phyloP scores from a whole-genome alignment of 2,888 invertebrate species.

The Odontocerum albicorne region DNA sequence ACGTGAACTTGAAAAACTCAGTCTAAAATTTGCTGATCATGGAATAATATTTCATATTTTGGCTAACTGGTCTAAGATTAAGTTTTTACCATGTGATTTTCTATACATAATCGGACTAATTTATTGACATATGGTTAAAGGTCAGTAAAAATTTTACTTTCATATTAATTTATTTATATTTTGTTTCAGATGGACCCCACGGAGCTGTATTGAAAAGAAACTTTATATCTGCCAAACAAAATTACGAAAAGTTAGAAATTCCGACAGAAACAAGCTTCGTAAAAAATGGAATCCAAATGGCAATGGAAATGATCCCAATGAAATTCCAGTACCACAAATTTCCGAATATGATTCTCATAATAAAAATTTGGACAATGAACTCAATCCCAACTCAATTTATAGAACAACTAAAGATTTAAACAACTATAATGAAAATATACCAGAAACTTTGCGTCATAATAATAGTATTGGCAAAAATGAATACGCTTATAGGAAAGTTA shows the following conservation, averaged over 20 bases:
- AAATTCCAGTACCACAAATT: constrained; percentile 53
- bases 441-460: too few species aligned
- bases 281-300: constrained; percentile 56
- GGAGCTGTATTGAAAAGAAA: constrained; percentile 63
- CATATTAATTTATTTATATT: too few species aligned
- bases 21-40: too few species aligned
- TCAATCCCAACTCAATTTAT: constrained; percentile 30
- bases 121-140: too few species aligned
- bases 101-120: too few species aligned
- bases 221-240: constrained; percentile 73
- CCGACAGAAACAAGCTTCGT: constrained; percentile 51
- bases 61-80: too few species aligned
- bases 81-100: too few species aligned
- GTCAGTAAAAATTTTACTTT: too few species aligned
- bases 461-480: constrained; percentile 12
- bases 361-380: constrained; percentile 24
- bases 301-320: constrained; percentile 49
- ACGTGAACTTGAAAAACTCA: too few species aligned
- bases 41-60: too few species aligned
- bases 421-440: too few species aligned
- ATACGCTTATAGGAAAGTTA: constrained; percentile 37
- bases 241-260: constrained; percentile 53
- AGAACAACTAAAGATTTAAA: constrained; percentile 3
- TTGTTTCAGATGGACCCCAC: constrained; percentile 65
- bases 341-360: constrained; percentile 48